These are phyloP conservation scores for Platichthys stellatus DNA, from an alignment of 2,113 vertebrate species.

Conservation along the genomic window DNA sequence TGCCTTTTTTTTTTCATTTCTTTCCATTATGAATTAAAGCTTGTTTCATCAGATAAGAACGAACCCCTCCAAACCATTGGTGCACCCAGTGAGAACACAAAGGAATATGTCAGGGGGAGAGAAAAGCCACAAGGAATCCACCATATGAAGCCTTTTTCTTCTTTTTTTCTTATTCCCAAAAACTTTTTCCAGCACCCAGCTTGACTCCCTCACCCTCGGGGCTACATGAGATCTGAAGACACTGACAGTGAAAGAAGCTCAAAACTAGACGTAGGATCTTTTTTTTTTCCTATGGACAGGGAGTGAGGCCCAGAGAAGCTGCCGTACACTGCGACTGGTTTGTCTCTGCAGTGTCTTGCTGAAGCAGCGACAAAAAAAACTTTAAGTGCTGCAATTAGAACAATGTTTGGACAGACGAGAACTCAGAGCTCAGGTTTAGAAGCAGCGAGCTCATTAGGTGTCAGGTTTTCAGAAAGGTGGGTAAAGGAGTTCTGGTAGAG, in stretches of 20 bases:
- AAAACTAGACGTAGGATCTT: slow-evolving; percentile 28
- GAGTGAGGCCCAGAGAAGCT: background rate
- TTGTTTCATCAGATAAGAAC: slow-evolving; percentile 23
- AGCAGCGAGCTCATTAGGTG: background rate
- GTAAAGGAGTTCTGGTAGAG: background rate
- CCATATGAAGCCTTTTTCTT: slow-evolving; percentile 7
- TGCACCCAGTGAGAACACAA: slow-evolving; percentile 16
- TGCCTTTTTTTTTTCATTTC: background rate
- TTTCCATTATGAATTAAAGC: slow-evolving; percentile 8
- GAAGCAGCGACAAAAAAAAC: background rate
- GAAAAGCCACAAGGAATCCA: background rate
- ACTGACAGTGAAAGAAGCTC: slow-evolving; percentile 16
- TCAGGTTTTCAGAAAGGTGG: background rate
- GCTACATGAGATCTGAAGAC: slow-evolving; percentile 40
- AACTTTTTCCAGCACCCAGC: background rate
- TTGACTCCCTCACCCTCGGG: slow-evolving; percentile 29
- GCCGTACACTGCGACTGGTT: no score
- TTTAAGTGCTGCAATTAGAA: slow-evolving; percentile 43
- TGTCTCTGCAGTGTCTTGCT: background rate
- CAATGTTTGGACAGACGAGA: slow-evolving; percentile 5
- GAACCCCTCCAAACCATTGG: background rate
- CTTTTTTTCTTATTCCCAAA: slow-evolving; percentile 23
- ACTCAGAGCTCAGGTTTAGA: slow-evolving; percentile 1
- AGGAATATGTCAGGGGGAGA: slow-evolving; percentile 3
- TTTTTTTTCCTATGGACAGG: background rate